Conservation (phyloP, 2,113 vertebrate genomes). For the Paradoxurus hermaphroditus region DNA sequence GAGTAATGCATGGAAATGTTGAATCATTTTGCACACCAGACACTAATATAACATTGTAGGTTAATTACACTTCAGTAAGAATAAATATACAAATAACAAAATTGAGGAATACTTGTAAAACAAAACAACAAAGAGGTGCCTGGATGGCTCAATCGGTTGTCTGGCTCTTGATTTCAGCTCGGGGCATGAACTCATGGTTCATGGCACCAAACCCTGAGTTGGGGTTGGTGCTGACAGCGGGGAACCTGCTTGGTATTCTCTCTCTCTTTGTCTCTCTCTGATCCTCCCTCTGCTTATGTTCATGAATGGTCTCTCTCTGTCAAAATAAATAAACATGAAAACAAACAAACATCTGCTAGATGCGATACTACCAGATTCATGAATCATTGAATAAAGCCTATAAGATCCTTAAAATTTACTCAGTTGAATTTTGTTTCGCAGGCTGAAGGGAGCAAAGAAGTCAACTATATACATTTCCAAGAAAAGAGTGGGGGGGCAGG, state of each 20-base stretch:
- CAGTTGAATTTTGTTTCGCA: background rate
- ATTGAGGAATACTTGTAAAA: background rate
- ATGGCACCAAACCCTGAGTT: background rate
- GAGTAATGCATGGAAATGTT: background rate
- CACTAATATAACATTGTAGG: background rate
- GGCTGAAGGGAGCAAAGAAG: background rate
- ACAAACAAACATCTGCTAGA: background rate
- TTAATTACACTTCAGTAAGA: background rate
- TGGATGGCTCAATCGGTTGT: background rate
- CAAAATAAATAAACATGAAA: too few species aligned
- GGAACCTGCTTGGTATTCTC: too few species aligned
- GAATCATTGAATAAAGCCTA: background rate
- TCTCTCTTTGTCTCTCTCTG: background rate
- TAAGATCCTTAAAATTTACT: background rate
- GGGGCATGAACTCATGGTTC: background rate
- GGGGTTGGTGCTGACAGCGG: too few species aligned
- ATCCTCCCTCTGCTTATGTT: background rate
- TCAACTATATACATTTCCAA: background rate
- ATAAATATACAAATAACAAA: background rate
- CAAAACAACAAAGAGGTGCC: background rate
- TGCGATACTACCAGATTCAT: background rate
- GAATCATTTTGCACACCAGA: background rate
- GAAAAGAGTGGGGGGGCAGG: background rate
- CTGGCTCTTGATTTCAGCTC: background rate
- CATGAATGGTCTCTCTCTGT: background rate